A percentile compares a stretch with the other conserved stretches of the same genome.
Conservation (phyloP, 2,888 invertebrate species). For the Lottia scabra region DNA sequence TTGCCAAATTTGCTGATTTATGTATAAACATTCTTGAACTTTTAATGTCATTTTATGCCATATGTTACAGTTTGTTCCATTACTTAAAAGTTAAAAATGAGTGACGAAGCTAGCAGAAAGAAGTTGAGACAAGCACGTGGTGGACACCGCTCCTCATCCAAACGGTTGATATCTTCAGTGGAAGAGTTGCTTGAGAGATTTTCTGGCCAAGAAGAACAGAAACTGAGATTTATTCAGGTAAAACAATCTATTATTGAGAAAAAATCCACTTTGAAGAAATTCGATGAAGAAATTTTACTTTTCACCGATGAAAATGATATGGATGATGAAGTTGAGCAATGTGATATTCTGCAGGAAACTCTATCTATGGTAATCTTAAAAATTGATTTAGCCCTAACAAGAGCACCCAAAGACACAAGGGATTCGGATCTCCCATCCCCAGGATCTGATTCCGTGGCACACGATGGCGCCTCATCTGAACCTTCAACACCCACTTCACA, state of each 20-base stretch:
- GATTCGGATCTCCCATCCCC: too few relatives aligned
- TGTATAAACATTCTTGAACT: too few relatives aligned
- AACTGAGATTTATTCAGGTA: neutral
- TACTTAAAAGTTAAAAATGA: too few relatives aligned
- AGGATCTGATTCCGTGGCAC: too few relatives aligned
- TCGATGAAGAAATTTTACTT: neutral
- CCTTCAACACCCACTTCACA: neutral
- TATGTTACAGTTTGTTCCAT: too few relatives aligned
- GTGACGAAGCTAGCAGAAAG: neutral
- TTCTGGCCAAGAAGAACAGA: neutral
- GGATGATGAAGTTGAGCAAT: neutral
- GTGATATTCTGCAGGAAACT: neutral
- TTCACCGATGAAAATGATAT: neutral
- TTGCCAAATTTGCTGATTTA: neutral
- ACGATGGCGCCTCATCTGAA: too few relatives aligned
- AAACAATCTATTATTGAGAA: neutral
- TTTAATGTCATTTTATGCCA: too few relatives aligned
- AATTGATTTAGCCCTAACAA: too few relatives aligned
- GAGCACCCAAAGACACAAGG: neutral
- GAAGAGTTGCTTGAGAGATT: neutral
- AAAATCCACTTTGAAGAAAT: neutral
- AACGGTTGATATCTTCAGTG: neutral
- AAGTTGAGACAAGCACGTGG: neutral
- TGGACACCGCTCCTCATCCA: neutral
- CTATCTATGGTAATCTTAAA: neutral